phyloP scores from a whole-genome alignment of 2,797 vertebrate genomes.

The Chelmon rostratus region DNA sequence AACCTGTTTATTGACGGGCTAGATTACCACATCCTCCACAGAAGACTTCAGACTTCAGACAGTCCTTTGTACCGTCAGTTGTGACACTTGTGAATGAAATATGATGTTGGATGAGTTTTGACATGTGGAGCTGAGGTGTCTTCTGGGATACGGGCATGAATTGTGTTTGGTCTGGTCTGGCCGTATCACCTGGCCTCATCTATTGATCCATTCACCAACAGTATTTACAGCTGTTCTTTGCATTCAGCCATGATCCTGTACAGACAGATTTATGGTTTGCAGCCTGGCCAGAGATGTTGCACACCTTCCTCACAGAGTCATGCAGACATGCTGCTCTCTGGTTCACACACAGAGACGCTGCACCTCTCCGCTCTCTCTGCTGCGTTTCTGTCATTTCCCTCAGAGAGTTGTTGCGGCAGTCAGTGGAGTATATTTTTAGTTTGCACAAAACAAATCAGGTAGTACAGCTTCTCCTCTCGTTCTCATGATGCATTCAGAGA shows the following conservation, averaged over 20 bases:
- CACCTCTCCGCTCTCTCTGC: slow-evolving; percentile 34
- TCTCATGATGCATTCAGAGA: slow-evolving; percentile 21
- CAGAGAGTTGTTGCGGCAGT: slow-evolving; percentile 60
- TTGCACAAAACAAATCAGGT: slow-evolving; percentile 37
- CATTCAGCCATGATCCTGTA: background rate
- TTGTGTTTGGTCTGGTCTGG: background rate
- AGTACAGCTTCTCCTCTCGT: slow-evolving; percentile 25
- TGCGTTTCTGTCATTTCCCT: slow-evolving; percentile 55
- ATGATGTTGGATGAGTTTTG: background rate
- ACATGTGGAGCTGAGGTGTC: slow-evolving; percentile 16
- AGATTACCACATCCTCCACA: slow-evolving; percentile 13
- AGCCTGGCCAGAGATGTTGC: background rate
- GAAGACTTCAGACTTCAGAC: background rate
- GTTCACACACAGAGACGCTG: slow-evolving; percentile 37
- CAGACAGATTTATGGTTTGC: background rate
- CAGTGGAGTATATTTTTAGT: slow-evolving; percentile 73
- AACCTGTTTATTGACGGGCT: slow-evolving; percentile 6
- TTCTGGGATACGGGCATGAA: background rate
- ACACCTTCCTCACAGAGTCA: background rate
- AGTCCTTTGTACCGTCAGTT: slow-evolving; percentile 6
- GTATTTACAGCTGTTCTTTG: slow-evolving; percentile 3
- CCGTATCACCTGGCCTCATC: background rate
- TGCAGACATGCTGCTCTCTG: slow-evolving; percentile 22
- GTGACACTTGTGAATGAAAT: slow-evolving; percentile 25
- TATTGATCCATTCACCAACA: background rate